Percentiles rank a stretch among this genome's conserved stretches.
Conservation (phyloP, 2,797 vertebrate species). For the Galaxias olidus region DNA sequence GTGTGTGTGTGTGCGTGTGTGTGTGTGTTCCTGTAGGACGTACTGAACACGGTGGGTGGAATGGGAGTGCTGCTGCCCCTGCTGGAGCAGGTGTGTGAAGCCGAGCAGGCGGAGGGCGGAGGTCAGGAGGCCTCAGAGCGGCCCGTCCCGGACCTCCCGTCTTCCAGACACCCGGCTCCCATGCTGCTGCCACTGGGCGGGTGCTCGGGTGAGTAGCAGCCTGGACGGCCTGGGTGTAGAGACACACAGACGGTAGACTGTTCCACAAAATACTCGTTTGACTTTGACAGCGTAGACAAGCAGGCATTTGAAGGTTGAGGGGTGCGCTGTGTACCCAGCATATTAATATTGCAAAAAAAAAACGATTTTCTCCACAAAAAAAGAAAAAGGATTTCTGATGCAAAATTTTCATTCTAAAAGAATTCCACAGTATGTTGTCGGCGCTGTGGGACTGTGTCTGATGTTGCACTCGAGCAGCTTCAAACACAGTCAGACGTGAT, state of each 20-base stretch:
- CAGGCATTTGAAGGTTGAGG: too few relatives aligned
- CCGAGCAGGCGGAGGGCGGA: conserved; percentile 72
- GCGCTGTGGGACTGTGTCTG: not conserved
- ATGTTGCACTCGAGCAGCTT: too few relatives aligned
- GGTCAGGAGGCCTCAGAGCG: conserved; percentile 85
- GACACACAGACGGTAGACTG: too few relatives aligned
- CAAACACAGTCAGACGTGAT: not conserved
- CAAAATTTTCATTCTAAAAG: too few relatives aligned
- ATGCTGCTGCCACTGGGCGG: conserved; percentile 88
- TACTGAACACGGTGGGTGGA: conserved; percentile 91
- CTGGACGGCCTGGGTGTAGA: too few relatives aligned
- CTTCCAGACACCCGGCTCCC: conserved; percentile 78
- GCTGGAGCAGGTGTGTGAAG: conserved; percentile 86
- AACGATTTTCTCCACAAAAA: too few relatives aligned
- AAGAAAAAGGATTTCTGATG: too few relatives aligned
- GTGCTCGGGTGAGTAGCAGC: conserved; percentile 80
- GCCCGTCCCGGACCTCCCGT: conserved; percentile 89
- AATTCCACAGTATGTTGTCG: too few relatives aligned
- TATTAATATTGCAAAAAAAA: too few relatives aligned
- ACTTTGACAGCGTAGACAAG: too few relatives aligned
- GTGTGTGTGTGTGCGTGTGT: not conserved
- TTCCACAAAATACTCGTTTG: too few relatives aligned
- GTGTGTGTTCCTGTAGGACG: conserved; percentile 78
- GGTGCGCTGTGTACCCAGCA: too few relatives aligned
- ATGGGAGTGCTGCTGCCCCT: conserved; percentile 87